Conservation (phyloP, 2,888 invertebrate species). For the Timandra comae region DNA sequence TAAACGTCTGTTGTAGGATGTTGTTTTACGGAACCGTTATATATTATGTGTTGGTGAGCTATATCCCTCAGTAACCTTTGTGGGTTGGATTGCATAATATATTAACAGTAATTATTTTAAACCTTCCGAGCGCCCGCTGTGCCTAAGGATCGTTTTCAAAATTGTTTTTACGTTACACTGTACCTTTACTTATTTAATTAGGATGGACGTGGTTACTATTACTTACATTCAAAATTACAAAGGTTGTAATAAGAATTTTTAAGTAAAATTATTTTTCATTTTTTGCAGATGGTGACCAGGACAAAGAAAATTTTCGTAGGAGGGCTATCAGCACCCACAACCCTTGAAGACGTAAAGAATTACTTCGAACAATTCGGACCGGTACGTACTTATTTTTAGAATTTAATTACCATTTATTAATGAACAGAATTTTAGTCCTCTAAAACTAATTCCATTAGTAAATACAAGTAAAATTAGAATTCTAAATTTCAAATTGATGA, state of each 20-base stretch:
- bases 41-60: slow-evolving; percentile 48
- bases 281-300: slow-evolving; percentile 98
- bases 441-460: neutral
- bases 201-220: slow-evolving; percentile 8
- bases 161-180: slow-evolving; percentile 45
- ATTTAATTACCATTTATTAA: neutral
- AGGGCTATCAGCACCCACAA: slow-evolving; percentile 99
- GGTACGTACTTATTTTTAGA: slow-evolving; percentile 81
- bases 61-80: slow-evolving; percentile 41
- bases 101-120: slow-evolving; percentile 63
- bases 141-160: slow-evolving; percentile 27
- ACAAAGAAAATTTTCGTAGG: slow-evolving; percentile 99
- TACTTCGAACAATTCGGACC: slow-evolving; percentile 99
- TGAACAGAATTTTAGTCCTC: neutral
- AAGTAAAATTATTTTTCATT: slow-evolving; percentile 24
- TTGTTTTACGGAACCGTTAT: slow-evolving; percentile 25
- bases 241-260: slow-evolving; percentile 1
- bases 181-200: slow-evolving; percentile 19
- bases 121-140: slow-evolving; percentile 33
- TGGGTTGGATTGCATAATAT: slow-evolving; percentile 56
- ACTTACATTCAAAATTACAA: slow-evolving; percentile 4
- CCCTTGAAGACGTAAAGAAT: slow-evolving; percentile 99
- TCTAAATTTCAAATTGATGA: slow-evolving; percentile 35
- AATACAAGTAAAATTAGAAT: slow-evolving; percentile 30
- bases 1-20: slow-evolving; percentile 15